Evolutionary conservation across 2,888 invertebrate species (phyloP).

Genomic region (Drosophila emarginata): DNA sequence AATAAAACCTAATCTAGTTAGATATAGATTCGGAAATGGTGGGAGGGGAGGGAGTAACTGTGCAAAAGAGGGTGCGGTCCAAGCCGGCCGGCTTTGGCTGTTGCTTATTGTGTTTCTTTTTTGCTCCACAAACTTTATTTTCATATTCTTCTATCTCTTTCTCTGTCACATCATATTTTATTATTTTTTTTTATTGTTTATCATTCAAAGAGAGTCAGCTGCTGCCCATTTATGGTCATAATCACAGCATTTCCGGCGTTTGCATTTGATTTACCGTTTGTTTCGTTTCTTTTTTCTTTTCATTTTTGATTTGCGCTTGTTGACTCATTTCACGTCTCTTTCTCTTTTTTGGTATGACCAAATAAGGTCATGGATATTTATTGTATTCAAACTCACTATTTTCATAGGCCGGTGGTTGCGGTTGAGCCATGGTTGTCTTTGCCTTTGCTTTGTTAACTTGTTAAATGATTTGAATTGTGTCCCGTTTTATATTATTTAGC

Average conservation of each 20-base stretch:
- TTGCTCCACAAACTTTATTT: slow-evolving; percentile 2
- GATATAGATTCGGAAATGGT: not conserved
- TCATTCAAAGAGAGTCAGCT: slow-evolving; percentile 20
- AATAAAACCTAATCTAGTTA: slow-evolving; percentile 26
- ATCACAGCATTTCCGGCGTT: slow-evolving; percentile 58
- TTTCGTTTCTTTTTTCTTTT: slow-evolving; percentile 10
- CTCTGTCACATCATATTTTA: not conserved
- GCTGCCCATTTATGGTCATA: slow-evolving; percentile 71
- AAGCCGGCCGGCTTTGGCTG: slow-evolving; percentile 32
- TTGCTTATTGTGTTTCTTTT: not conserved
- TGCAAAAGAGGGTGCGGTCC: slow-evolving; percentile 61
- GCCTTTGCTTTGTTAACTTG: slow-evolving; percentile 16
- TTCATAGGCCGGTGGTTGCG: slow-evolving; percentile 78
- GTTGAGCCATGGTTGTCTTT: slow-evolving; percentile 74
- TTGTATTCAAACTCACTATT: slow-evolving; percentile 73
- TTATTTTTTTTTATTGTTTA: slow-evolving; percentile 37
- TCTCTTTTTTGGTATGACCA: slow-evolving; percentile 6
- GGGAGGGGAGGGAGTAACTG: not conserved
- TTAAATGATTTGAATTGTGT: slow-evolving; percentile 9
- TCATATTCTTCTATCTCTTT: slow-evolving; percentile 10
- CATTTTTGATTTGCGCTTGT: slow-evolving; percentile 37
- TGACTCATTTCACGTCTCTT: slow-evolving; percentile 56
- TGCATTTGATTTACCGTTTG: slow-evolving; percentile 64
- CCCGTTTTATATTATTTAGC: slow-evolving; percentile 5
- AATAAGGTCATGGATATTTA: slow-evolving; percentile 17